phyloP scores from a whole-genome alignment of 37 sponge, comb jelly and placozoan genomes.

The Aphrocallistes beatrix region DNA sequence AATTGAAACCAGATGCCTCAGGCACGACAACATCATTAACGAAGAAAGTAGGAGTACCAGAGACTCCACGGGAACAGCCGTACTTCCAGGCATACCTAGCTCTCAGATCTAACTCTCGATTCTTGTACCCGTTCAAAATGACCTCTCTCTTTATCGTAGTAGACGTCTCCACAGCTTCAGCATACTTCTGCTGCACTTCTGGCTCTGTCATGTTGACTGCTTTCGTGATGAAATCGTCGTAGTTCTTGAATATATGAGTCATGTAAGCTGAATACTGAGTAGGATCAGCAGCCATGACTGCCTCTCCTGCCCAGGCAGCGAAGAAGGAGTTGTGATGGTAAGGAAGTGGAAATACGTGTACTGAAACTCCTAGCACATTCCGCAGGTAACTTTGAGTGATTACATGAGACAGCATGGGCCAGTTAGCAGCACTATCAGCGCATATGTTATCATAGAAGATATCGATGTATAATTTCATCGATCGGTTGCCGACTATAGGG shows the following conservation, averaged over 20 bases:
- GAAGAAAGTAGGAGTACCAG: neutral
- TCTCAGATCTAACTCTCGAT: neutral
- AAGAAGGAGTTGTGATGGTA: conserved; percentile 6
- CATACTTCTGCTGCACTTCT: neutral
- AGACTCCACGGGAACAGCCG: neutral
- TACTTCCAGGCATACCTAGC: neutral
- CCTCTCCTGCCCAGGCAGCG: conserved; percentile 17
- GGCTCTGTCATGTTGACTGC: neutral
- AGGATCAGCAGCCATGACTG: neutral
- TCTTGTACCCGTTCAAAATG: neutral
- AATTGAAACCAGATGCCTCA: neutral
- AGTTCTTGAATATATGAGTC: neutral
- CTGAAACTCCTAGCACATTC: neutral
- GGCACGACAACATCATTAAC: neutral
- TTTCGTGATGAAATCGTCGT: neutral
- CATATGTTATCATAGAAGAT: neutral
- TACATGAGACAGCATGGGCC: neutral
- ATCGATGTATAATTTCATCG: neutral
- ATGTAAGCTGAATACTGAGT: neutral
- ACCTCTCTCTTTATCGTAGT: neutral
- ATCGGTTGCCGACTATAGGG: neutral
- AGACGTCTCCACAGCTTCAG: neutral
- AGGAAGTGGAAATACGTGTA: neutral
- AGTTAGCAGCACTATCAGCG: neutral
- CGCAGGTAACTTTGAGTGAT: neutral